These are phyloP conservation scores for Cremastinae sp. DNA, from an alignment of 2,888 invertebrate species.

Conservation along the genomic window DNA sequence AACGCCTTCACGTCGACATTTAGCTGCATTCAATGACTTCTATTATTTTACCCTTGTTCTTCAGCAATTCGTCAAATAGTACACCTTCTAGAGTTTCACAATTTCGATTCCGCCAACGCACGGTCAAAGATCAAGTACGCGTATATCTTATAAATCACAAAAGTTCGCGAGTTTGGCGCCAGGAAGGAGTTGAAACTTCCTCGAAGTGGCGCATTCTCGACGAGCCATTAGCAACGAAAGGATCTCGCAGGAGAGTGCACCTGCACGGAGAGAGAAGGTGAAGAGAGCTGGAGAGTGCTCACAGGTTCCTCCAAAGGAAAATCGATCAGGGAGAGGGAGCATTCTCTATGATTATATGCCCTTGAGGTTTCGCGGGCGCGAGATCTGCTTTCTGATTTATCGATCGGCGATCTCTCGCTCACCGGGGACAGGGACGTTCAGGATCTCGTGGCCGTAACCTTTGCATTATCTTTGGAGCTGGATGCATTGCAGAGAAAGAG, in stretches of 20 bases:
- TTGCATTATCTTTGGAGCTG: constrained; percentile 33
- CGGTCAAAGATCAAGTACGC: no score
- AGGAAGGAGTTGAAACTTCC: no score
- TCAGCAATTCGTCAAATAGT: no score
- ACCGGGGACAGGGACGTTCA: constrained; percentile 28
- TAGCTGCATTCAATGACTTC: no score
- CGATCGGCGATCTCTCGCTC: constrained; percentile 41
- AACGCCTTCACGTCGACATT: no score
- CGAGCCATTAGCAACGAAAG: background rate
- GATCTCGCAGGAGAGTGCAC: constrained; percentile 42
- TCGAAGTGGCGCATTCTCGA: background rate
- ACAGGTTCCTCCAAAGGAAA: constrained; percentile 46
- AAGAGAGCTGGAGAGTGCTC: constrained; percentile 27
- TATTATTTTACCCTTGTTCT: no score
- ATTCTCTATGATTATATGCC: constrained; percentile 62
- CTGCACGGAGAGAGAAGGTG: constrained; percentile 61
- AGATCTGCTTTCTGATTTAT: constrained; percentile 58
- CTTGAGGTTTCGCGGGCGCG: constrained; percentile 22
- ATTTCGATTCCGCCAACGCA: no score
- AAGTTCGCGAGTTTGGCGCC: no score
- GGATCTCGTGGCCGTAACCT: constrained; percentile 45
- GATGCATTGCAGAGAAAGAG: background rate
- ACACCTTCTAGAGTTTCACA: no score
- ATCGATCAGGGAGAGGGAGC: constrained; percentile 60
- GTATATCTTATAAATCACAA: no score